Evolutionary conservation across 2,113 vertebrate genomes (phyloP).

Genomic region (Poecilia latipinna): DNA sequence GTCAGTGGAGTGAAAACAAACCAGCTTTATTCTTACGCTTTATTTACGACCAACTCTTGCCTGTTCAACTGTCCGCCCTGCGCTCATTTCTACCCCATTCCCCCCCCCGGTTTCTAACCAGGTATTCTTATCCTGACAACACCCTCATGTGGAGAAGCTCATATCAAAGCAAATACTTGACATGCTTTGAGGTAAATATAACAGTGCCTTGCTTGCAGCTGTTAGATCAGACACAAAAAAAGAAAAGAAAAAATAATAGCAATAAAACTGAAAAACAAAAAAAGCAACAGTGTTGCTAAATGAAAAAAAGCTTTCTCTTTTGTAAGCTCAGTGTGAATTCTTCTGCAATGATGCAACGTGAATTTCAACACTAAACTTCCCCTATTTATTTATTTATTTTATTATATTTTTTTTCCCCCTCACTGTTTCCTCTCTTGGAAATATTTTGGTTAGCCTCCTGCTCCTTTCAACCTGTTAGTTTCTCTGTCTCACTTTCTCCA

Average conservation of each 20-base stretch:
- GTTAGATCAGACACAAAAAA: constrained; percentile 30
- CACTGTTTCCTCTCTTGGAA: constrained; percentile 14
- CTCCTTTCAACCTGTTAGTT: neutral
- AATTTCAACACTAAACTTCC: constrained; percentile 39
- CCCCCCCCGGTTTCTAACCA: constrained; percentile 6
- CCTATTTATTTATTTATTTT: neutral
- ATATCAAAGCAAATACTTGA: constrained; percentile 67
- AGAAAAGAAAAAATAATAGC: neutral
- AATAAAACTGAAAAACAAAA: no score
- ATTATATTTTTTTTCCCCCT: no score
- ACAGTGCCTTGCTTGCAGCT: constrained; percentile 58
- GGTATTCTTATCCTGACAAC: constrained; percentile 25
- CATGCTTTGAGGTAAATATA: constrained; percentile 66
- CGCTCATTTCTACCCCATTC: constrained; percentile 17
- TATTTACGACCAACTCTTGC: neutral
- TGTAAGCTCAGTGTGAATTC: constrained; percentile 65
- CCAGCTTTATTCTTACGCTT: constrained; percentile 5
- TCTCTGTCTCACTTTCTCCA: constrained; percentile 9
- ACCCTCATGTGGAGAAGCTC: constrained; percentile 53
- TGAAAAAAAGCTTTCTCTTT: constrained; percentile 52
- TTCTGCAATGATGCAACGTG: constrained; percentile 70
- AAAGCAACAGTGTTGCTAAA: constrained; percentile 27
- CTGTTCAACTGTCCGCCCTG: neutral
- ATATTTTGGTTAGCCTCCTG: constrained; percentile 16
- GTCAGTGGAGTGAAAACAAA: constrained; percentile 14